Base-by-base conservation (phyloP, 1,140 invertebrate species). In the Polypedilum pembai region DNA sequence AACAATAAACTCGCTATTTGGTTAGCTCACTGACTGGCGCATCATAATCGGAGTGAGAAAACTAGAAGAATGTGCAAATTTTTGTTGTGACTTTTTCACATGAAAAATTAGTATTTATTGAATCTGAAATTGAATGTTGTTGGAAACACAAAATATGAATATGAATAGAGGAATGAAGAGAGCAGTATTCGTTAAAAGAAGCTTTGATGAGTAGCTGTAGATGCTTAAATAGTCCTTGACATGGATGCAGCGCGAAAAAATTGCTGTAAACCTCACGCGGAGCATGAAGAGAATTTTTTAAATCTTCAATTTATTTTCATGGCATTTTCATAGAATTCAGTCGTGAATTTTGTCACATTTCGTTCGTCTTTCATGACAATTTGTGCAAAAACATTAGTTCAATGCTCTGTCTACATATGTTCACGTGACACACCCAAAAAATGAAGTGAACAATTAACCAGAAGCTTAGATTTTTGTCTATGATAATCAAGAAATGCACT, bases 311-410 rank as follows among this genome's bases (percentile, higher is more conserved):
- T 33, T 33, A 12, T n/a, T 56, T 56, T 56, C 45, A 56, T 56
- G n/a, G n/a, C 12, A 56, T n/a, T 56, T 56, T 56, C 45, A n/a
- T 56, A 15, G 12, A 56, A 56, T 56, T 10, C 45, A 56, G 45
- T 56, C 45, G 45, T 56, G 45, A 56, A 56, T 56, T 56, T 56
- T 56, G 12, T 56, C 45, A 56, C 45, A 56, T 15, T 56, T 56
- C 15, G 45, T 12, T 56, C 10, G 15, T 12, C 45, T 56, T 56
- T 56, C 15, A 56, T 56, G 24, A 33, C 2, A 33, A 33, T 33
- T 33, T 33, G 24, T 33, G 24, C 24, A 33, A 33, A 33, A 33
- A 33, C 24, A 33, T 33, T 33, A 33, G 24, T 33, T 33, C 24
- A 33, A 33, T 33, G 24, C 24, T 33, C 24, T 33, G 5, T 33